Evolutionary conservation across 2,888 invertebrate genomes (phyloP), one percentile per base, ranked within the genome.

Genomic region (Philaethria dido): DNA sequence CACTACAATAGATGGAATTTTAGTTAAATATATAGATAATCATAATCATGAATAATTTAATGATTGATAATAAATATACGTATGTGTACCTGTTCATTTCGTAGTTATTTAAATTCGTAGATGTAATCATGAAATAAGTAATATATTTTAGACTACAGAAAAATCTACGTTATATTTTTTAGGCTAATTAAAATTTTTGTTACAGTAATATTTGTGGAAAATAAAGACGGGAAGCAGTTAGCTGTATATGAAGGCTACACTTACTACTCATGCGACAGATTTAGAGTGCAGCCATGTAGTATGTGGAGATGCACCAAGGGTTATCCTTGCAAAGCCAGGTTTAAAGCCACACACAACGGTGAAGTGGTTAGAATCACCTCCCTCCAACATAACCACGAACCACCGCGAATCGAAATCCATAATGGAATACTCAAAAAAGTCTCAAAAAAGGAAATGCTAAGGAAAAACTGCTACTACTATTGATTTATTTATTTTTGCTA

Each of bases 221-320:
- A 80, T 65, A 74, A 73, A 52, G 74, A 73, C 5, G 82, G 84
- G 1, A 85, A 79, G 64, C 72, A 72, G 20, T 68, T 83, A n/a
- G 81, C 83, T 3, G 39, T 84, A 4, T 69, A 78, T 36, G 73
- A 78, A 14, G 78, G 79, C 0, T 82, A 82, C 61, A 82, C 85
- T 0, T 85, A 75, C 66, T 83, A 82, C 73, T 74, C 73, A 33
- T 74, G 77, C 63, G 69, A 71, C 62, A 29, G 65, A 61, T 14
- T 55, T 33, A 33, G 64, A 59, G 50, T 69, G 5, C 66, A 64
- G 18, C 72, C 71, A 1, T 70, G 72, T n/a, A 67, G 72, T 3
- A 77, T 80, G 71, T 87, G 83, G 85, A 69, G 83, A 25, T 85
- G 82, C 57, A 82, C 85, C 14, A 79, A 79, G 16, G 79, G 83